Evolutionary conservation across 2,888 invertebrate genomes (phyloP), one percentile per base, ranked within the genome.

Genomic region (Nemurella pictetii): DNA sequence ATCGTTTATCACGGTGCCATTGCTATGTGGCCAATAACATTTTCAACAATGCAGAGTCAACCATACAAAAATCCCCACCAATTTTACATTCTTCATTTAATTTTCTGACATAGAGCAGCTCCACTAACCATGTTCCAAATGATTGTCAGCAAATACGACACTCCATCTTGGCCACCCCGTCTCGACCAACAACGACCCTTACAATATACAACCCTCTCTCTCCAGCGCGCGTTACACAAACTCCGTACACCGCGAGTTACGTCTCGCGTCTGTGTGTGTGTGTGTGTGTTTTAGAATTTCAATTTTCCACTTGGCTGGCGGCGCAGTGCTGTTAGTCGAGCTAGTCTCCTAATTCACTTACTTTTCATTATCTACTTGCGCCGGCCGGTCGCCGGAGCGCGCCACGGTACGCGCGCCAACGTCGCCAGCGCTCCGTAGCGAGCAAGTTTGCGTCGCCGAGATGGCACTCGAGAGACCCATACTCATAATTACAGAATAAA

Each of bases 291-390:
- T 84, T 82, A 73, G 84, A 82, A 72, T 85, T 86, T 86, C 85
- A 86, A 86, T 86, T 86, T 85, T 83, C 83, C 80, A 82, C 82
- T 82, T 72, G 72, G 78, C 73, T 74, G 80, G 29, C 72, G 55
- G 29, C 72, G 35, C 77, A 32, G n/a, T 73, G 35, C 82, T 84
- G 27, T 72, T 55, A 55, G 55, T 55, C 55, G 20, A 55, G 55
- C 55, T 55, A 55, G 77, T 77, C 73, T 80, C 82, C 86, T 86
- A 87, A 87, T 87, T 87, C 87, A 87, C 87, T 87, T 87, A 87
- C 87, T 87, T 86, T 87, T 86, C 86, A 87, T 87, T 87, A 87
- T 86, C 73, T 72, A 1, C 29, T 29, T 74, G 28, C 28, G 36
- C 78, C 35, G 55, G 3, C 55, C 55, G 20, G 55, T 55, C 55